Evolutionary conservation across 2,113 vertebrate genomes (phyloP), one percentile per base, ranked within the genome.

Genomic region (Rhombomys opimus): DNA sequence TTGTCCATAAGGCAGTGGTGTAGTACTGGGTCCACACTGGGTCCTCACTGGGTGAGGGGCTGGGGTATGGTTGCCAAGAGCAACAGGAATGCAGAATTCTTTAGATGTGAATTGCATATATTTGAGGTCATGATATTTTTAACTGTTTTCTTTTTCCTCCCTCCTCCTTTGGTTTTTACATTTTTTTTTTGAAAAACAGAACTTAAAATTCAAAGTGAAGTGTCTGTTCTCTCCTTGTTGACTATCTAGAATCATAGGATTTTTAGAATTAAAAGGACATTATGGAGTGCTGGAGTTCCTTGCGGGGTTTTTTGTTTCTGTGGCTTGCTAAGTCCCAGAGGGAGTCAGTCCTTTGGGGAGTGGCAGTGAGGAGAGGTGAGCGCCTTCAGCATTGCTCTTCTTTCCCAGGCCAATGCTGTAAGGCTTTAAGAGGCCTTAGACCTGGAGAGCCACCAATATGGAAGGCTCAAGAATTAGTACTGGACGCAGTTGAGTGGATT

Each of bases 161-260:
- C 27, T 32, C 15, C 3, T 17, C 9, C 46, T 65, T 86, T 41
- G 15, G 25, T 65, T 86, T 61, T 25, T 27, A 67, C 82, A 86
- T 67, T 76, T 57, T 92, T 67, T 76, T 57, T 92, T 82, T 8
- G 57, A 35, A 41, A 81, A 93, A 20, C 46, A 86, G 82, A 96
- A 35, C 32, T 52, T 50, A 82, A 54, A 94, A 57, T 93, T 70
- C 11, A 81, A 50, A 67, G 15, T 50, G 4, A 85, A 65, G 61
- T 63, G 86, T 30, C 35, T 8, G 0, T 32, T 80, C 25, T 70
- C 25, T 75, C 73, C 11, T 84, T 87, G 35, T 57, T 59, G 15
- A 70, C 23, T 23, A 72, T 2, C 1, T 32, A 23, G 73, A 63
- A 41, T 59, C 32, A 8, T 50, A n/a, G 46, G 41, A 13, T 30